Evolutionary conservation across 2,113 vertebrate genomes (phyloP).

Genomic region (Ariopsis seemanni): DNA sequence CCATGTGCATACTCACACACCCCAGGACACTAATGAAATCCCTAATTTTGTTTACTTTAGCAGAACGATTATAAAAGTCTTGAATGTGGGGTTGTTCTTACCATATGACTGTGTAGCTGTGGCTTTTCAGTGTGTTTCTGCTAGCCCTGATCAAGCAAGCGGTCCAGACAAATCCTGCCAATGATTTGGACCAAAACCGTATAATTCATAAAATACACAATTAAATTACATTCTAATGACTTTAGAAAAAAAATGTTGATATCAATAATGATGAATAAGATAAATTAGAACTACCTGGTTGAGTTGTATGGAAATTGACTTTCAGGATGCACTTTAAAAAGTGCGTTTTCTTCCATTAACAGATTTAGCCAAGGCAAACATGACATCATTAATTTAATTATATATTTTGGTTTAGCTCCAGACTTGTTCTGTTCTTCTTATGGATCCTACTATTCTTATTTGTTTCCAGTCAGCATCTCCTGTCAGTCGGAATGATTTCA

Average conservation of each 20-base stretch:
- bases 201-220: constrained; percentile 32
- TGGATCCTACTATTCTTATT: constrained; percentile 27
- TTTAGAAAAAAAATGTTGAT: constrained; percentile 28
- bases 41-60: constrained; percentile 38
- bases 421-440: background rate
- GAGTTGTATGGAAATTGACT: constrained; percentile 7
- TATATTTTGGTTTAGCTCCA: background rate
- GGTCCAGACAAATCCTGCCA: constrained; percentile 35
- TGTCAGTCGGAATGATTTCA: constrained; percentile 43
- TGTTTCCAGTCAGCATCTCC: constrained; percentile 27
- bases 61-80: constrained; percentile 8
- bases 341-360: background rate
- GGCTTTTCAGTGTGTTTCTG: constrained; percentile 38
- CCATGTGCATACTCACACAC: background rate
- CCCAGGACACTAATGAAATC: constrained; percentile 9
- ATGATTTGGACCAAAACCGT: constrained; percentile 49
- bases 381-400: background rate
- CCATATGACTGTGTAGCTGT: constrained; percentile 33
- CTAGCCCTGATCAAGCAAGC: constrained; percentile 35
- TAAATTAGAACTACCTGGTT: background rate
- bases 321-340: background rate
- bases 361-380: background rate
- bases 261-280: constrained; percentile 8
- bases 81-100: constrained; percentile 15
- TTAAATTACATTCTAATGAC: constrained; percentile 20